A percentile compares a stretch with the other conserved stretches of the same genome.
These are phyloP conservation scores for Drosophila neotestacea DNA, from an alignment of 2,888 invertebrate species.

Conservation along the genomic window DNA sequence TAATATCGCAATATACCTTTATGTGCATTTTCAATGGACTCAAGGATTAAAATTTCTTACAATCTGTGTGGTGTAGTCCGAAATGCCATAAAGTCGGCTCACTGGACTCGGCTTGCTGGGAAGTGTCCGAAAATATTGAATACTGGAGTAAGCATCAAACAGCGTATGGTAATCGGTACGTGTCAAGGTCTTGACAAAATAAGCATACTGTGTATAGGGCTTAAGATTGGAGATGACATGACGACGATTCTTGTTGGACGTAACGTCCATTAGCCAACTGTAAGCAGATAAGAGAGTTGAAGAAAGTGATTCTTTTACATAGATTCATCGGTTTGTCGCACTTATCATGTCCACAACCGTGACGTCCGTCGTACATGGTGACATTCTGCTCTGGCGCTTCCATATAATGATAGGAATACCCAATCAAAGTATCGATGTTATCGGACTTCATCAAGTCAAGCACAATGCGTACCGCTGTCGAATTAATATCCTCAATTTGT, in stretches of 20 bases:
- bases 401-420: slow-evolving; percentile 94
- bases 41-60: slow-evolving; percentile 52
- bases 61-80: slow-evolving; percentile 73
- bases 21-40: too few relatives aligned
- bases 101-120: slow-evolving; percentile 85
- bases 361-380: slow-evolving; percentile 94
- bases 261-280: slow-evolving; percentile 89
- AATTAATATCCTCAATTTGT: slow-evolving; percentile 81
- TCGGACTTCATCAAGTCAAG: slow-evolving; percentile 88
- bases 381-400: slow-evolving; percentile 91
- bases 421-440: slow-evolving; percentile 92
- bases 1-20: too few relatives aligned
- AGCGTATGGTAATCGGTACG: slow-evolving; percentile 89
- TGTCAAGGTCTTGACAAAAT: slow-evolving; percentile 96
- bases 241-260: slow-evolving; percentile 84
- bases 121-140: slow-evolving; percentile 91
- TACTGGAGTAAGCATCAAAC: slow-evolving; percentile 92
- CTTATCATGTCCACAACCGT: slow-evolving; percentile 95
- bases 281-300: not conserved
- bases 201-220: slow-evolving; percentile 96
- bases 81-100: slow-evolving; percentile 72
- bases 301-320: rapidly evolving
- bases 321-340: slow-evolving; percentile 70
- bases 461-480: slow-evolving; percentile 87
- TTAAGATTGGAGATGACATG: slow-evolving; percentile 89